Evolutionary conservation across 1,140 invertebrate genomes (phyloP), one percentile per base, ranked within the genome.

Genomic region (Drosophila ananassae): DNA sequence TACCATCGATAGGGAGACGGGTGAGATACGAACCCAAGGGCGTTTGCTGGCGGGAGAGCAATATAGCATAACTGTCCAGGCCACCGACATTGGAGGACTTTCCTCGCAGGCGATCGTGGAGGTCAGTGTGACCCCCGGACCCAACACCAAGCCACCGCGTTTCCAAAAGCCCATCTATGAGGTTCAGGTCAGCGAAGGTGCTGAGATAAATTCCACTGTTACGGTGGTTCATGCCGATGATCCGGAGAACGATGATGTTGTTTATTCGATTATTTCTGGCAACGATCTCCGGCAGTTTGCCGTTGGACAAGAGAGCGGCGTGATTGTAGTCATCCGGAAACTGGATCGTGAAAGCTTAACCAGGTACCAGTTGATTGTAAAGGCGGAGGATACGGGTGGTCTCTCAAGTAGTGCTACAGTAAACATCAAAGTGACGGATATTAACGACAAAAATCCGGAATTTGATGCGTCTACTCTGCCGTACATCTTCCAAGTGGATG

Each of bases 361-460:
- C 9, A 93, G 96, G 78, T 98, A 97, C 92, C 95, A 96, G 90
- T 90, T 98, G 92, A 96, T 96, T 62, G 94, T 98, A 24, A 96
- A 95, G 93, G 97, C 97, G 0, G 96, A 97, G 91, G 97, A 98
- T 91, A 94, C 95, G 13, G 97, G 96, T 10, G 96, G 96, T 37
- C 91, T 98, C 25, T 95, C 95, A 0, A 96, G 95, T 67, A 97
- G 95, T 1, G 95, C 96, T 0, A 97, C 95, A 1, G 95, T 98
- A 0, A 97, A 97, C 80, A 96, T 98, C 17, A 96, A 95, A 87
- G 96, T 98, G 0, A 97, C 96, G 0, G 97, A 98, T 83, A 97
- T 97, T 37, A 98, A 98, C 81, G 97, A 98, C 78, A 97, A 97
- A 71, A 97, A 96, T 92, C 96, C 96, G 0, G 95, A 96, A 74